Conservation (phyloP, 1,140 invertebrate species). For the Tetramorium parvispinum region DNA sequence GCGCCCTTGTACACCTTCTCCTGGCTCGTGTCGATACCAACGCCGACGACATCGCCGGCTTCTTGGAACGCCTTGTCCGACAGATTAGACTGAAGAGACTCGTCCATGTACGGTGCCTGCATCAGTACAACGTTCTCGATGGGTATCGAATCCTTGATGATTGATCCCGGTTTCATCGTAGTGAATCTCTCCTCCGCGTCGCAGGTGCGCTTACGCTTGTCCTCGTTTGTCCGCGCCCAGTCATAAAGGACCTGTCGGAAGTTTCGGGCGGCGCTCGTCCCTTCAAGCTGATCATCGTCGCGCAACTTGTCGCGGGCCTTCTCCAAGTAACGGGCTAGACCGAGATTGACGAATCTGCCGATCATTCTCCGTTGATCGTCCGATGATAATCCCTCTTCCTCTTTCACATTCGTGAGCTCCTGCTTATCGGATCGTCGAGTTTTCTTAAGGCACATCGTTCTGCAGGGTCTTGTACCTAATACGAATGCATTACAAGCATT, state of each 20-base stretch:
- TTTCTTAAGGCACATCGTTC: constrained; percentile 77
- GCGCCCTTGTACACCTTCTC: constrained; percentile 78
- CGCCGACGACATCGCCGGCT: constrained; percentile 79
- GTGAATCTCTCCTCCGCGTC: constrained; percentile 47
- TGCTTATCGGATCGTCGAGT: constrained; percentile 48
- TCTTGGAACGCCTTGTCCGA: constrained; percentile 83
- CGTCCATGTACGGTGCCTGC: constrained; percentile 79
- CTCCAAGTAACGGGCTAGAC: constrained; percentile 68
- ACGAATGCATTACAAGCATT: not conserved
- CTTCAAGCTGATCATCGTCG: not conserved
- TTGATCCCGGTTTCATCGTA: constrained; percentile 78
- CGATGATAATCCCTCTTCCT: not conserved
- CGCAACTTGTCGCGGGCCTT: constrained; percentile 38
- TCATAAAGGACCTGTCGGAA: constrained; percentile 71
- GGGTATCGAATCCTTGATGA: constrained; percentile 80
- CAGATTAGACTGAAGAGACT: constrained; percentile 78
- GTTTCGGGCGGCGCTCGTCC: constrained; percentile 27
- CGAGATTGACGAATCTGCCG: constrained; percentile 68
- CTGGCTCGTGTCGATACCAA: constrained; percentile 79
- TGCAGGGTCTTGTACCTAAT: constrained; percentile 79
- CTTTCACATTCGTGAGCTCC: not conserved
- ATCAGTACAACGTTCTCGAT: constrained; percentile 77
- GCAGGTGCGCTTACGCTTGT: constrained; percentile 62
- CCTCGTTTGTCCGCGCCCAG: constrained; percentile 58
- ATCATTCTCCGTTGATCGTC: constrained; percentile 58